phyloP scores from a whole-genome alignment of 1,140 invertebrate species.

The Drosophila varians region DNA sequence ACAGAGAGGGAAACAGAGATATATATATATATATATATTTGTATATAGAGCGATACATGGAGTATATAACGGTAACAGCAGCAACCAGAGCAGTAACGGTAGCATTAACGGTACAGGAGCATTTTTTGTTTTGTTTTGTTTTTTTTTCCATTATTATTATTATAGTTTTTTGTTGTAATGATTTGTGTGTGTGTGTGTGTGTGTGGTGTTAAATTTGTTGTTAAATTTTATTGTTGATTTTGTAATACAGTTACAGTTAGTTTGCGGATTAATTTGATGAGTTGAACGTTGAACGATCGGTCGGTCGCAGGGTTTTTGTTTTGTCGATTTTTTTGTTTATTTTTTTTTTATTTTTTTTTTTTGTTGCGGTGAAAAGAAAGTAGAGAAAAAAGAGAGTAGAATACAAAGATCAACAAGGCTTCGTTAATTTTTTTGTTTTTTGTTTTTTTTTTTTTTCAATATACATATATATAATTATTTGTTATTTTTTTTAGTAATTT shows the following conservation, averaged over 20 bases:
- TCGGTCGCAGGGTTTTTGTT: conserved; percentile 68
- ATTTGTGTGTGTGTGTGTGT: conserved; percentile 16
- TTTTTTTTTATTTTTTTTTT: conserved; percentile 53
- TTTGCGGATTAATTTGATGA: conserved; percentile 67
- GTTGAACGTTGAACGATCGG: conserved; percentile 68
- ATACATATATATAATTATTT: background rate
- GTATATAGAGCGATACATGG: conserved; percentile 53
- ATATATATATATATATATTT: conserved; percentile 24
- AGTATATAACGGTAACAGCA: conserved; percentile 60
- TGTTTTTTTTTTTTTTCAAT: conserved; percentile 9
- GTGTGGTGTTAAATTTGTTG: background rate
- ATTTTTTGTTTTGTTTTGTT: conserved; percentile 34
- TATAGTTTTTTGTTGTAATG: conserved; percentile 19
- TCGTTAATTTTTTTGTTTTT: conserved; percentile 7
- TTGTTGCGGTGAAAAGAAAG: conserved; percentile 63
- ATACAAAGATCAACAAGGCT: conserved; percentile 73
- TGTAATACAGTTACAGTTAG: conserved; percentile 60
- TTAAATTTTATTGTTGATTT: conserved; percentile 61
- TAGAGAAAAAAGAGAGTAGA: conserved; percentile 74
- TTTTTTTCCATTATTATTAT: conserved; percentile 36
- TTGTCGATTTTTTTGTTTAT: conserved; percentile 45
- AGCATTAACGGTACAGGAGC: conserved; percentile 53
- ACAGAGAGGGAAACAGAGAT: conserved; percentile 17
- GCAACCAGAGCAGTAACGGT: conserved; percentile 57
- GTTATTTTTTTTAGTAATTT: conserved; percentile 17